Percentiles rank a stretch among this genome's conserved stretches.
Conservation (phyloP, 2,888 invertebrate genomes). For the Gerris lacustris region DNA sequence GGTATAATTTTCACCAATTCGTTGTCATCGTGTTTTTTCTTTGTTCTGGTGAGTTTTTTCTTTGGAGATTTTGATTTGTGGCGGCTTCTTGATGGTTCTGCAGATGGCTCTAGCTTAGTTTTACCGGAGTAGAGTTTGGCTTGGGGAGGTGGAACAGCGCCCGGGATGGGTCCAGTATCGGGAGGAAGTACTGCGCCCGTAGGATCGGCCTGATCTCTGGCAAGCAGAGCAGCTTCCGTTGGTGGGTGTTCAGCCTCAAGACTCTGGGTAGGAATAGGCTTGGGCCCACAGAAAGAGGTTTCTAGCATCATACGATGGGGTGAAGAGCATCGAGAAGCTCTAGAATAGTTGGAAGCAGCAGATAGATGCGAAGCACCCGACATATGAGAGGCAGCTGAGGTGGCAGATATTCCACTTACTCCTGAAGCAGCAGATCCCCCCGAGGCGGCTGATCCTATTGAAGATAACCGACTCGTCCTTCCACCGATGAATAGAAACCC, state of each 20-base stretch:
- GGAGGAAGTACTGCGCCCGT: slow-evolving; percentile 27
- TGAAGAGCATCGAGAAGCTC: slow-evolving; percentile 46
- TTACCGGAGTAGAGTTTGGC: slow-evolving; percentile 20
- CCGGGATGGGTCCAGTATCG: slow-evolving; percentile 23
- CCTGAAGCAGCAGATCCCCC: slow-evolving; percentile 31
- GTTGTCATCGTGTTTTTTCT: slow-evolving; percentile 20
- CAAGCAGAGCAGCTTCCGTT: slow-evolving; percentile 26
- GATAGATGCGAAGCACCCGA: slow-evolving; percentile 31
- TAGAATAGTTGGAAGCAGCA: slow-evolving; percentile 30
- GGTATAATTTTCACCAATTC: slow-evolving; percentile 30
- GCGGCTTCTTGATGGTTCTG: slow-evolving; percentile 12
- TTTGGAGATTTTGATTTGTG: slow-evolving; percentile 12
- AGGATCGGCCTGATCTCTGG: slow-evolving; percentile 26
- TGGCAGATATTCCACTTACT: slow-evolving; percentile 28
- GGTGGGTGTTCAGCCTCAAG: slow-evolving; percentile 32
- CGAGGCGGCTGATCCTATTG: slow-evolving; percentile 48
- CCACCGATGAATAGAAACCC: slow-evolving; percentile 56
- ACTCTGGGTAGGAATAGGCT: slow-evolving; percentile 42
- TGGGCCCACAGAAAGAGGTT: slow-evolving; percentile 81
- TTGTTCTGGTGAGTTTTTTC: slow-evolving; percentile 6
- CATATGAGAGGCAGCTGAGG: slow-evolving; percentile 35
- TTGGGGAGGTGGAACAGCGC: slow-evolving; percentile 25
- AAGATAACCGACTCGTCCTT: slow-evolving; percentile 67
- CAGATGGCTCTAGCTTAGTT: slow-evolving; percentile 8
- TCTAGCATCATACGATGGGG: slow-evolving; percentile 84